Percentiles rank a stretch among this genome's conserved stretches.
Evolutionary conservation across 2,888 invertebrate species (phyloP).

Genomic region (Lottia scabra): DNA sequence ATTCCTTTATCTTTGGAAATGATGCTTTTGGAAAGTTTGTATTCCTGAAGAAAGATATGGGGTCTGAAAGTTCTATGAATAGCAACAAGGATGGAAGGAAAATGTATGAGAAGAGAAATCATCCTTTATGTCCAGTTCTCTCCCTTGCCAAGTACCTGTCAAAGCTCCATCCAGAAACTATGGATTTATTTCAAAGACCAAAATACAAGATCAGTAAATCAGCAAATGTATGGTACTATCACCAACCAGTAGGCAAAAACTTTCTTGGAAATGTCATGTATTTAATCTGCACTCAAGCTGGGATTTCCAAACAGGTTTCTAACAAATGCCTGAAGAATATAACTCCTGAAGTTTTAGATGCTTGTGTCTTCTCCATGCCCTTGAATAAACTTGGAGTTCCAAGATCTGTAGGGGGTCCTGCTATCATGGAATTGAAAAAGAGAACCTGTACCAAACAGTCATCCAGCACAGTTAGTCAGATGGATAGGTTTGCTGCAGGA

Average conservation of each 20-base stretch:
- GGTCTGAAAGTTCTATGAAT: background rate
- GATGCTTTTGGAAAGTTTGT: conserved; percentile 10
- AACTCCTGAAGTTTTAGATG: background rate
- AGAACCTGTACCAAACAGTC: too few relatives aligned
- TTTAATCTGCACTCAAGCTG: background rate
- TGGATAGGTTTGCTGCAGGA: too few relatives aligned
- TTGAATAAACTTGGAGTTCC: background rate
- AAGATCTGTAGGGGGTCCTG: too few relatives aligned
- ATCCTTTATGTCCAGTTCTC: conserved; percentile 12
- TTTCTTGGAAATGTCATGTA: conserved; percentile 6
- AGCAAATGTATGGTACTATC: conserved; percentile 9
- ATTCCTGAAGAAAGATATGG: background rate
- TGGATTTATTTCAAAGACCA: conserved; percentile 16
- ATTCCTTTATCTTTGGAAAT: conserved; percentile 13
- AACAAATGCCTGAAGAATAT: background rate
- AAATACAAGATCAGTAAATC: background rate
- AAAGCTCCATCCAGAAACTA: conserved; percentile 9
- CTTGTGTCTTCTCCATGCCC: background rate
- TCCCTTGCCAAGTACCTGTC: conserved; percentile 13
- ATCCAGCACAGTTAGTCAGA: too few relatives aligned
- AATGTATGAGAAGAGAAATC: conserved; percentile 16
- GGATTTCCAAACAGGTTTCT: background rate
- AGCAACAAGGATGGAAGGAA: background rate
- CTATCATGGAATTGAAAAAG: too few relatives aligned
- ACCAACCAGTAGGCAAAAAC: conserved; percentile 13